Evolutionary conservation across 53 echinoderm and acorn worm genomes (phyloP).

Genomic region (Echinarachnius parma): DNA sequence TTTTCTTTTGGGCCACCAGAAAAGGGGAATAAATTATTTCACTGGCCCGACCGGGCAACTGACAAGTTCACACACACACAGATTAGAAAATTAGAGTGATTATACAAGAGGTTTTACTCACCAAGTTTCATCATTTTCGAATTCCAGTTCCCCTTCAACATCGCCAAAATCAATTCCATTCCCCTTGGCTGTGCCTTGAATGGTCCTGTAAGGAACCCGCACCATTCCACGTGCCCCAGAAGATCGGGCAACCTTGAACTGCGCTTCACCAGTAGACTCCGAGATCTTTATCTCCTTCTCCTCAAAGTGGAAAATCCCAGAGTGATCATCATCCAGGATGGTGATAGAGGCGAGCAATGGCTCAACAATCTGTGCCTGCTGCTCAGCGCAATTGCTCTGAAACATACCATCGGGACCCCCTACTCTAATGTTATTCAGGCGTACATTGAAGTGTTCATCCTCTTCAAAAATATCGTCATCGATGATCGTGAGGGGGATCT

Average conservation of each 20-base stretch:
- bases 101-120: too few relatives aligned
- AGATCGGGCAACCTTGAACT: constrained; percentile 90
- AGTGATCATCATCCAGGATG: constrained; percentile 96
- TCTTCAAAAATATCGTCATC: constrained; percentile 99
- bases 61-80: too few relatives aligned
- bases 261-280: constrained; percentile 76
- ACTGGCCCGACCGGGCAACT: too few relatives aligned
- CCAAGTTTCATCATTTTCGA: constrained; percentile 98
- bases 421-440: constrained; percentile 81
- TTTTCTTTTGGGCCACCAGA: too few relatives aligned
- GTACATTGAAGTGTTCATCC: constrained; percentile 92
- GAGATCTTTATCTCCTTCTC: constrained; percentile 70
- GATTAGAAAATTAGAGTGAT: too few relatives aligned
- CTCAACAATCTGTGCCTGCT: constrained; percentile 84
- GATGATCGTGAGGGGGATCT: constrained; percentile 91
- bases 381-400: constrained; percentile 77
- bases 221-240: constrained; percentile 94
- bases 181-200: constrained; percentile 90
- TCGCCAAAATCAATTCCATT: constrained; percentile 91
- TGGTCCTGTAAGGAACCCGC: constrained; percentile 82
- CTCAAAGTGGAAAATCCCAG: constrained; percentile 98
- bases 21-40: too few relatives aligned
- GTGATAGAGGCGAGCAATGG: constrained; percentile 74
- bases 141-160: constrained; percentile 89
- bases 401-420: constrained; percentile 99